Conservation (phyloP, 2,888 invertebrate species). For the Malachius bipustulatus region DNA sequence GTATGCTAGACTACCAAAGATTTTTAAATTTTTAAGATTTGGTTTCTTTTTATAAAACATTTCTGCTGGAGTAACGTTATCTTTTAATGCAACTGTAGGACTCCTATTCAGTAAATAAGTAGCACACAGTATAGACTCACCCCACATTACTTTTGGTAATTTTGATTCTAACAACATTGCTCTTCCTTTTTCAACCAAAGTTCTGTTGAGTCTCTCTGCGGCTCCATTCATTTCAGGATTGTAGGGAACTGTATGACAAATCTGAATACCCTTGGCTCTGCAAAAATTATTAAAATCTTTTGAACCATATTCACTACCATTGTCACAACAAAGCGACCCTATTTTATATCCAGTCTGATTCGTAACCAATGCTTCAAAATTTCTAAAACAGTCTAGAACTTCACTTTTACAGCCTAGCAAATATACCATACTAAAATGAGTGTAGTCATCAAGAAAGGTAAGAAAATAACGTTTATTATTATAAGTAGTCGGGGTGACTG, state of each 20-base stretch:
- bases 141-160: conserved; percentile 28
- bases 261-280: conserved; percentile 10
- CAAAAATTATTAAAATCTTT: conserved; percentile 11
- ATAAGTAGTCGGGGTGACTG: conserved; percentile 24
- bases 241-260: conserved; percentile 12
- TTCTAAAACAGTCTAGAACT: conserved; percentile 8
- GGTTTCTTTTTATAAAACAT: conserved; percentile 19
- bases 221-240: conserved; percentile 16
- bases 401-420: conserved; percentile 8
- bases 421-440: conserved; percentile 10
- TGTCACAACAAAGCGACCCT: conserved; percentile 10
- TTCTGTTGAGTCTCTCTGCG: conserved; percentile 13
- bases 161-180: conserved; percentile 16
- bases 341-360: conserved; percentile 7
- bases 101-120: conserved; percentile 22
- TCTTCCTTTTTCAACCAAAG: conserved; percentile 14
- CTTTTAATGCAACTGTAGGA: conserved; percentile 17
- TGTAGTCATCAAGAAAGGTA: conserved; percentile 24
- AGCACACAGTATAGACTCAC: conserved; percentile 24
- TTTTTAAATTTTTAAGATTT: conserved; percentile 17
- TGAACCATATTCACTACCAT: conserved; percentile 11
- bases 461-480: conserved; percentile 27
- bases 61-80: conserved; percentile 17
- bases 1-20: conserved; percentile 21
- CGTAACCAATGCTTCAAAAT: conserved; percentile 6